Percentiles rank a stretch among this genome's conserved stretches.
These are phyloP conservation scores for Mystacornis crossleyi DNA, from an alignment of 2,113 vertebrate species.

Conservation along the genomic window DNA sequence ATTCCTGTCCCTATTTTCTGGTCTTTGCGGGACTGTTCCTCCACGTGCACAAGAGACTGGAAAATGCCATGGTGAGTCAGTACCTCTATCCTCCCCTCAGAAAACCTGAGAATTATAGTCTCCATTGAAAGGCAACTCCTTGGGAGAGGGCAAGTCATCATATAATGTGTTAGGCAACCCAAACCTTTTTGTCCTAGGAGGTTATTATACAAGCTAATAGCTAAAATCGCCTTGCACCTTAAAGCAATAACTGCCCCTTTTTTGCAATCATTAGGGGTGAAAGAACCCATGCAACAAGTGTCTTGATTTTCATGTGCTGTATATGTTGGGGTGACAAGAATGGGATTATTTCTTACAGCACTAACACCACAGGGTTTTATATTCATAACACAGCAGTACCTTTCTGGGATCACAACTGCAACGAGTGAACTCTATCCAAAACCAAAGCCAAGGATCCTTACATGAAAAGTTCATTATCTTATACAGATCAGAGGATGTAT, in stretches of 20 bases:
- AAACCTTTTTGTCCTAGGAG: background rate
- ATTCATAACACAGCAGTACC: background rate
- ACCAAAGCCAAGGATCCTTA: background rate
- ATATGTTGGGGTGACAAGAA: background rate
- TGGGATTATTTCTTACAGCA: background rate
- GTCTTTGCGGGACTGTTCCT: background rate
- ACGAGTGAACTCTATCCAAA: rapidly evolving
- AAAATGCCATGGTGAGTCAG: background rate
- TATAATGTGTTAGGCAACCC: background rate
- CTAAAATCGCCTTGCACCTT: background rate
- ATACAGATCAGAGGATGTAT: background rate
- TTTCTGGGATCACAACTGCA: background rate
- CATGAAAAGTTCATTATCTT: background rate
- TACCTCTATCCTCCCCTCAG: background rate
- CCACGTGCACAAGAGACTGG: rapidly evolving
- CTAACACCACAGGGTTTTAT: background rate
- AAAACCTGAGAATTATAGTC: background rate
- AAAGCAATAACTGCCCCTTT: background rate
- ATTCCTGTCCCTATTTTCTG: background rate
- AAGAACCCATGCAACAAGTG: background rate
- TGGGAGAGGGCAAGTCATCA: background rate
- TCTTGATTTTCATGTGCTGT: background rate
- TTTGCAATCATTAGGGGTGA: background rate
- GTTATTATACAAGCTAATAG: background rate
- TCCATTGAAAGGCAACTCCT: background rate